Conservation (phyloP, 2,113 vertebrate species). For the Trichomycterus rosablanca region DNA sequence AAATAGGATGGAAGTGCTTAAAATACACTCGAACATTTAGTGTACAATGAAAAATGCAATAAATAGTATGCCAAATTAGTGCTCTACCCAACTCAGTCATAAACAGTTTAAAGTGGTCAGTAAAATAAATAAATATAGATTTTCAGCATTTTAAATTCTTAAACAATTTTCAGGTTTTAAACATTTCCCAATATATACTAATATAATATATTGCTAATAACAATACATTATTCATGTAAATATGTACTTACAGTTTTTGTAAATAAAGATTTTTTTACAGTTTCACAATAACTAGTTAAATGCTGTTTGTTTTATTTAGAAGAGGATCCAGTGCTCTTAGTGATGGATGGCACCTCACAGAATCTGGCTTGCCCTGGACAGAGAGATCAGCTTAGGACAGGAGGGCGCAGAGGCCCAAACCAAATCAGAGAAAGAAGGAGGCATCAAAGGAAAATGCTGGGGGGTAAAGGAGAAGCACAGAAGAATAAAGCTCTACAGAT, state of each 20-base stretch:
- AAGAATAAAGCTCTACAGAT: slow-evolving; percentile 52
- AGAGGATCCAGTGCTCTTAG: background rate
- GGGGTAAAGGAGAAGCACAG: slow-evolving; percentile 44
- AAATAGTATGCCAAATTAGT: no score
- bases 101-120: no score
- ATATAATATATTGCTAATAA: no score
- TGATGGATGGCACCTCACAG: background rate
- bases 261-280: background rate
- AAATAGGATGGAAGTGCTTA: no score
- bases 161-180: no score
- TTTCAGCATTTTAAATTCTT: no score
- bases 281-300: background rate
- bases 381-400: background rate
- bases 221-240: no score
- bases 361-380: background rate
- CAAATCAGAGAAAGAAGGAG: slow-evolving; percentile 33
- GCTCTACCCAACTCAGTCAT: no score
- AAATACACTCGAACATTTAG: no score
- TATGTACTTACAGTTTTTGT: background rate
- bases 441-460: slow-evolving; percentile 1
- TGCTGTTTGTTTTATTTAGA: background rate
- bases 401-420: background rate
- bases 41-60: no score
- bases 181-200: no score
- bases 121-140: no score